phyloP scores from a whole-genome alignment of 2,113 vertebrate species.

The Catagonus wagneri region DNA sequence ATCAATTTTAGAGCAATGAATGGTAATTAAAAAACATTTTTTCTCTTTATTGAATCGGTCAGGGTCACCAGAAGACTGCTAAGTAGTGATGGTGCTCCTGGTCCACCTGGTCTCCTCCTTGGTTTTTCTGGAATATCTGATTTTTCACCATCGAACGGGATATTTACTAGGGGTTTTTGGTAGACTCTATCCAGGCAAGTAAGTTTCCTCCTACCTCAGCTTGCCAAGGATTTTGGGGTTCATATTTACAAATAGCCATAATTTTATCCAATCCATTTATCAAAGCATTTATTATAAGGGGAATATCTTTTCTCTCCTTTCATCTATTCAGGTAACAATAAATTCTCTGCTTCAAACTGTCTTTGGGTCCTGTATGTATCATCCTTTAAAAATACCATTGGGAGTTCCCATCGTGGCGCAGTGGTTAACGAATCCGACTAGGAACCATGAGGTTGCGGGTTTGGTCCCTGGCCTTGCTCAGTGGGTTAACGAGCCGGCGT shows the following conservation, averaged over 20 bases:
- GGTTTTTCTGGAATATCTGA: slow-evolving; percentile 18
- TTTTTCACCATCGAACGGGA: slow-evolving; percentile 3
- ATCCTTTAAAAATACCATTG: background rate
- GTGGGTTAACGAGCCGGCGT: too few species aligned
- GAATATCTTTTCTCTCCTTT: slow-evolving; percentile 2
- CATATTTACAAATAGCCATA: slow-evolving; percentile 21
- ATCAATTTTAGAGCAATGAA: background rate
- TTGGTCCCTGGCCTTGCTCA: too few species aligned
- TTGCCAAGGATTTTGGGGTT: background rate
- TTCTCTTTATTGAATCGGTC: background rate
- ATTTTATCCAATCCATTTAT: slow-evolving; percentile 36
- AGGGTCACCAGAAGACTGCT: background rate
- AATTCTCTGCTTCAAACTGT: background rate
- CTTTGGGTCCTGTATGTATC: background rate
- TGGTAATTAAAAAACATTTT: background rate
- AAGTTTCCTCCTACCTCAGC: background rate
- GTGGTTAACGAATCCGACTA: too few species aligned
- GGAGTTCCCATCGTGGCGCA: too few species aligned
- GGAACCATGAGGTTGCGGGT: too few species aligned
- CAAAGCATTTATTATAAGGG: slow-evolving; percentile 14
- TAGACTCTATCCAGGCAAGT: background rate
- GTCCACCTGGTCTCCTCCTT: background rate
- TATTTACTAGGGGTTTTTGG: background rate
- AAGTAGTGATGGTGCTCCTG: background rate
- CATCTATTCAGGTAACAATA: background rate